Evolutionary conservation across 2,888 invertebrate genomes (phyloP).

Genomic region (Microchrysa polita): DNA sequence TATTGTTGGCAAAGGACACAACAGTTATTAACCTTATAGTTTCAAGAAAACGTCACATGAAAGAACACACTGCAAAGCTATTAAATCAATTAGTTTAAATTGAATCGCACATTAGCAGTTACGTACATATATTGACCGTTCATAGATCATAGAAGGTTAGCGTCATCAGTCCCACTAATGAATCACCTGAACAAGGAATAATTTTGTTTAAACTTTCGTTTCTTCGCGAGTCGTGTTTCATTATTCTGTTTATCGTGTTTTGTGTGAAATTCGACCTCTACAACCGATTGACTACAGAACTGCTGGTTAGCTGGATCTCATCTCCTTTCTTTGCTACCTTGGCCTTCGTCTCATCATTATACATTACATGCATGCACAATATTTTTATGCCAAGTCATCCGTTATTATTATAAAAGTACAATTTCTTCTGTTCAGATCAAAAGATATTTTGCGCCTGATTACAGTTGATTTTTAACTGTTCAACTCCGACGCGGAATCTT

Average conservation of each 20-base stretch:
- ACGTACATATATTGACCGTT: constrained; percentile 1
- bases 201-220: background rate
- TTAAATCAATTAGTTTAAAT: background rate
- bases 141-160: too few relatives aligned
- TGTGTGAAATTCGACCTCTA: constrained; percentile 1
- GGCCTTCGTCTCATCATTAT: constrained; percentile 1
- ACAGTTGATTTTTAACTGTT: constrained; percentile 36
- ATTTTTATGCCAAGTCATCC: constrained; percentile 38
- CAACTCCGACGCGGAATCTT: background rate
- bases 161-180: constrained; percentile 7
- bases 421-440: constrained; percentile 37
- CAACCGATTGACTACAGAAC: background rate
- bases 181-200: constrained; percentile 20
- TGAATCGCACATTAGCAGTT: background rate
- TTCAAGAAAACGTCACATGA: too few relatives aligned
- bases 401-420: constrained; percentile 40
- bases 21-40: too few relatives aligned
- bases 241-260: background rate
- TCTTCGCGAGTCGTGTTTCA: background rate
- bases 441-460: constrained; percentile 40
- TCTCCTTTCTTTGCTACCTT: background rate
- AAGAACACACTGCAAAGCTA: too few relatives aligned
- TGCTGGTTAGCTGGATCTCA: background rate
- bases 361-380: background rate
- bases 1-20: too few relatives aligned